These are phyloP conservation scores for Thereva unica DNA, from an alignment of 2,888 invertebrate species.

Conservation along the genomic window DNA sequence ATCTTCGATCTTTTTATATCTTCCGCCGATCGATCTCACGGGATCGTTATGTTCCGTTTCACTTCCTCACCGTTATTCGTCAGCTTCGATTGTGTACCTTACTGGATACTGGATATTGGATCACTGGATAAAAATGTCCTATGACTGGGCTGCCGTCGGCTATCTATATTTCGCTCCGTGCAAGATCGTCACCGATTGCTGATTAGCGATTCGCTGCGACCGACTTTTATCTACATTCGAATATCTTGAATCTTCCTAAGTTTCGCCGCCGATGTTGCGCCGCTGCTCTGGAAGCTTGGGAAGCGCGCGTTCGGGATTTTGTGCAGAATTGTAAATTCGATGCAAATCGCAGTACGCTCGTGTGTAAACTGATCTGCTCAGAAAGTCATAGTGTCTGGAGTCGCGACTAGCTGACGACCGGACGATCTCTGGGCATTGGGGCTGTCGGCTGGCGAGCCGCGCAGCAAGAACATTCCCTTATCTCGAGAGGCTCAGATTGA, in stretches of 20 bases:
- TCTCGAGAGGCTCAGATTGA: slow-evolving; percentile 22
- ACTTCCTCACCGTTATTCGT: slow-evolving; percentile 25
- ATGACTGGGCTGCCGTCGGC: too few relatives aligned
- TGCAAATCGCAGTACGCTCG: slow-evolving; percentile 38
- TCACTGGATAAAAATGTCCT: background rate
- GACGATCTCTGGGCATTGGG: slow-evolving; percentile 20
- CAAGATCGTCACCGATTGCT: too few relatives aligned
- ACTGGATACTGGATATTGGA: slow-evolving; percentile 21
- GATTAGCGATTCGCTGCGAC: too few relatives aligned
- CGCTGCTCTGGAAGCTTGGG: background rate
- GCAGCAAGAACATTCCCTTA: slow-evolving; percentile 14
- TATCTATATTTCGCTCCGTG: too few relatives aligned
- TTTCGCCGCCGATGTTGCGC: background rate
- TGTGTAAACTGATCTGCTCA: slow-evolving; percentile 36
- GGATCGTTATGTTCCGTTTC: slow-evolving; percentile 36
- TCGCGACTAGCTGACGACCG: slow-evolving; percentile 9
- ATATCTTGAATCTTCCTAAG: background rate
- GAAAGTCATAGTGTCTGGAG: slow-evolving; percentile 21
- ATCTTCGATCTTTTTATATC: slow-evolving; percentile 41
- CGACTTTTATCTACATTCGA: too few relatives aligned
- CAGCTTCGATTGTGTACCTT: background rate
- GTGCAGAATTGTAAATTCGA: slow-evolving; percentile 24
- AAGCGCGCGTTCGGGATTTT: slow-evolving; percentile 28
- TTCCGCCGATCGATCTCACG: slow-evolving; percentile 23
- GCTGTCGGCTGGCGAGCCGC: background rate